Base-by-base conservation (phyloP, 2,888 invertebrate genomes). In the Clanis bilineata region DNA sequence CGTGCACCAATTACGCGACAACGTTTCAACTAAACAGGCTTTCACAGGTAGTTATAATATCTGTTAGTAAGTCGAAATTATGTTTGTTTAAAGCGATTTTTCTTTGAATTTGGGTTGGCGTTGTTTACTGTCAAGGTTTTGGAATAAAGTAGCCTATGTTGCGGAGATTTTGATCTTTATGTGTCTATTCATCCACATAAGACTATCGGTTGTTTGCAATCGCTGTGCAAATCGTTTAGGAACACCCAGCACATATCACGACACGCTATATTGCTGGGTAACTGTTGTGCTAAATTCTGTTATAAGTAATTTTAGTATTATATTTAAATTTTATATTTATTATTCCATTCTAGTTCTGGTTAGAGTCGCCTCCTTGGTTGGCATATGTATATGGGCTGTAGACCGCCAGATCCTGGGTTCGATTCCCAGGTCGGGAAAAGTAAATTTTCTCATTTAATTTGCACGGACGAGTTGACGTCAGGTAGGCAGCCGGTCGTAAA, bases 111-210 rank as follows among this genome's bases (percentile, higher is more conserved):
- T 32, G 51, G 32, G 28, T 28, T 51, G 32, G 32, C 51, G 32
- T 51, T 28, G 51, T 51, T 51, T 51, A 28, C 51, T 51, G 51
- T 51, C 51, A 51, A 51, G 51, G 51, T 51, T 51, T 51, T 51
- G 51, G 51, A 51, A 51, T 51, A 51, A 51, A 51, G 51, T 51
- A 51, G 51, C 51, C 51, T 51, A 51, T 51, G 28, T 51, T 32
- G 18, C 18, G 3, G 51, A 32, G 51, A 51, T 51, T 51, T 51
- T 32, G 51, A 51, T 51, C 28, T 51, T 51, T 51, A 51, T 51
- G 51, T 51, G 51, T 51, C 51, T 51, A 51, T 51, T 51, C 51
- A 51, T 28, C 51, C 51, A 32, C 51, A 51, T 51, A 51, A 51
- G 51, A 51, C 51, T 51, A 51, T 51, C 51, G 51, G 28, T 32